phyloP scores from a whole-genome alignment of 2,797 vertebrate genomes.

The Galago senegalensis region DNA sequence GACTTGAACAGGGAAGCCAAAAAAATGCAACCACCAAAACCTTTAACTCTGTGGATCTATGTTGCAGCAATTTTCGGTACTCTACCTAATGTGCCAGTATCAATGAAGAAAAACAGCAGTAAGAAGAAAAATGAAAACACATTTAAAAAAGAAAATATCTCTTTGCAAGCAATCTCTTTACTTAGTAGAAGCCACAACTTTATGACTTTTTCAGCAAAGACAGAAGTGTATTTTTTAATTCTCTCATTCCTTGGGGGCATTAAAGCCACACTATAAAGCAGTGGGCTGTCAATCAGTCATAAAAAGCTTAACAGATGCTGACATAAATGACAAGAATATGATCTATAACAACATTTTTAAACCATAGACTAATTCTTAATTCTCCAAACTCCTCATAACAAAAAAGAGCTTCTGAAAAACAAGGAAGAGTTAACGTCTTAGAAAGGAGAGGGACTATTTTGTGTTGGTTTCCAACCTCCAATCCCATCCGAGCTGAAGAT shows the following conservation, averaged over 20 bases:
- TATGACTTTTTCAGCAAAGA: slow-evolving; percentile 77
- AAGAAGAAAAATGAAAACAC: slow-evolving; percentile 78
- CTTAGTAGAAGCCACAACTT: slow-evolving; percentile 80
- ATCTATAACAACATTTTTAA: slow-evolving; percentile 83
- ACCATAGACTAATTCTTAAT: slow-evolving; percentile 87
- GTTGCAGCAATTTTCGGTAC: background rate
- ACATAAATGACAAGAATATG: slow-evolving; percentile 84
- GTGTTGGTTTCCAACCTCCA: slow-evolving; percentile 77
- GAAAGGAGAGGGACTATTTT: slow-evolving; percentile 81
- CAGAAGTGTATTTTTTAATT: slow-evolving; percentile 66
- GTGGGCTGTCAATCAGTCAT: slow-evolving; percentile 85
- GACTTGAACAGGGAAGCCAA: slow-evolving; percentile 56
- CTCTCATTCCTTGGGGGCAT: slow-evolving; percentile 82
- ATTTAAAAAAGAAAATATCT: slow-evolving; percentile 79
- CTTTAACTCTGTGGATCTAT: background rate
- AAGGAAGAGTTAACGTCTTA: slow-evolving; percentile 77
- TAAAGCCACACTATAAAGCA: slow-evolving; percentile 84
- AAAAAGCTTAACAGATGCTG: slow-evolving; percentile 83
- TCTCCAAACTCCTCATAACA: slow-evolving; percentile 78
- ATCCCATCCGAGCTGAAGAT: slow-evolving; percentile 84
- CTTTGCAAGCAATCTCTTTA: slow-evolving; percentile 77
- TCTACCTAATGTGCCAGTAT: background rate
- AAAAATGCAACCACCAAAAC: slow-evolving; percentile 33
- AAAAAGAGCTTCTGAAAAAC: slow-evolving; percentile 83
- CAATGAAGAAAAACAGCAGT: slow-evolving; percentile 47